Evolutionary conservation across 2,113 vertebrate genomes (phyloP), one percentile per base, ranked within the genome.

Genomic region (Lichenostomus cassidix): DNA sequence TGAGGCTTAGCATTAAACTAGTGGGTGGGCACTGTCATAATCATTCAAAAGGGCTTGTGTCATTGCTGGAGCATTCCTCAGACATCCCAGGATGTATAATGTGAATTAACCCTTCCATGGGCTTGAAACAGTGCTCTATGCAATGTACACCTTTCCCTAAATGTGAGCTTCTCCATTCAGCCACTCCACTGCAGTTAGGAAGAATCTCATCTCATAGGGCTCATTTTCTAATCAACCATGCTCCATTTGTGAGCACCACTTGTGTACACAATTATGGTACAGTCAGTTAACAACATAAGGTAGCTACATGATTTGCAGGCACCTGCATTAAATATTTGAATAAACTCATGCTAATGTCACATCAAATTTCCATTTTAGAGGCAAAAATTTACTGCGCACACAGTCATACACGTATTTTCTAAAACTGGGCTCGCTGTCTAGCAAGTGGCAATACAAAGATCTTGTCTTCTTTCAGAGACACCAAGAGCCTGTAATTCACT

Each of bases 181-280:
- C 31, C 18, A 15, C 78, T 64, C 56, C 53, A 64, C 52, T 84
- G 41, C 75, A 68, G 70, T 84, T 87, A 89, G 52, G 37, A 81
- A 64, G 89, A 60, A 83, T 87, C 25, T 87, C 52, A 47, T 91
- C 73, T 94, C 69, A 33, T 7, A 78, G 69, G 69, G 62, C 81
- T 94, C 80, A 92, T 94, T 95, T 97, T 83, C 90, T 94, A 94
- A 90, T 94, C 89, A 94, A 35, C 83, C 21, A 16, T 65, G 67
- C 68, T 88, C 46, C 89, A 58, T 88, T 90, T 94, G 64, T 90
- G 90, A 93, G 70, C 78, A 68, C 83, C 85, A 70, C 83, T 94
- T 89, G 71, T 86, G 90, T 92, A 92, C 91, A 92, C 82, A 90
- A 69, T 92, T 95, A 86, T 16, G 37, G 70, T 63, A 85, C 63